Percentiles rank a stretch among this genome's conserved stretches.
phyloP scores from a whole-genome alignment of 37 sponge, comb jelly and placozoan genomes.

The Ianthella basta region DNA sequence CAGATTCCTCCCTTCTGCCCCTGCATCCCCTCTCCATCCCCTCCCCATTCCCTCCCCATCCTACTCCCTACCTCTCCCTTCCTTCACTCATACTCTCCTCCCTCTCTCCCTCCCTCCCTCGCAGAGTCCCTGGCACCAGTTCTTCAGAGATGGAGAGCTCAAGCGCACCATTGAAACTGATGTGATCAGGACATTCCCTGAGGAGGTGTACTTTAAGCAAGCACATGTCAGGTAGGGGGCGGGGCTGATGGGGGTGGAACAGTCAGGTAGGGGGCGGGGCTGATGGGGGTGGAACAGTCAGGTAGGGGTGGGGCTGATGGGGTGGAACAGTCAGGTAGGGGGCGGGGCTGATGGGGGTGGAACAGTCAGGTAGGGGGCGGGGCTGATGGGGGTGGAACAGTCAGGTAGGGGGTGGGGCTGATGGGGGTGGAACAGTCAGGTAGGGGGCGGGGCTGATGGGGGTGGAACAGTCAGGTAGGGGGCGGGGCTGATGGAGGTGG shows the following conservation, averaged over 20 bases:
- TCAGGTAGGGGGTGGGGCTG: no score
- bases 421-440: no score
- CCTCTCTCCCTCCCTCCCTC: neutral
- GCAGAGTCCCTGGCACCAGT: slow-evolving; percentile 97
- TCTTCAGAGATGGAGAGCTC: slow-evolving; percentile 85
- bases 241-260: no score
- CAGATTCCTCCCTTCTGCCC: neutral
- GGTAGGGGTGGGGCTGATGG: no score
- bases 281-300: no score
- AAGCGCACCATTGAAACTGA: slow-evolving; percentile 80
- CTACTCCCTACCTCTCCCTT: neutral
- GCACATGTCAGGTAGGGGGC: slow-evolving; percentile 34
- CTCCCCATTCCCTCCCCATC: neutral
- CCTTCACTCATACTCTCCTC: neutral
- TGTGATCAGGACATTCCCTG: slow-evolving; percentile 89
- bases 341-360: neutral
- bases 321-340: no score
- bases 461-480: no score
- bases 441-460: neutral
- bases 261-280: no score
- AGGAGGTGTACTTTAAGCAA: slow-evolving; percentile 76
- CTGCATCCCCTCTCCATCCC: neutral
- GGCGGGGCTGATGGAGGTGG: neutral
- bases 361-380: no score
- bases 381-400: no score